Evolutionary conservation across 2,888 invertebrate genomes (phyloP).

Genomic region (Microchrysa polita): DNA sequence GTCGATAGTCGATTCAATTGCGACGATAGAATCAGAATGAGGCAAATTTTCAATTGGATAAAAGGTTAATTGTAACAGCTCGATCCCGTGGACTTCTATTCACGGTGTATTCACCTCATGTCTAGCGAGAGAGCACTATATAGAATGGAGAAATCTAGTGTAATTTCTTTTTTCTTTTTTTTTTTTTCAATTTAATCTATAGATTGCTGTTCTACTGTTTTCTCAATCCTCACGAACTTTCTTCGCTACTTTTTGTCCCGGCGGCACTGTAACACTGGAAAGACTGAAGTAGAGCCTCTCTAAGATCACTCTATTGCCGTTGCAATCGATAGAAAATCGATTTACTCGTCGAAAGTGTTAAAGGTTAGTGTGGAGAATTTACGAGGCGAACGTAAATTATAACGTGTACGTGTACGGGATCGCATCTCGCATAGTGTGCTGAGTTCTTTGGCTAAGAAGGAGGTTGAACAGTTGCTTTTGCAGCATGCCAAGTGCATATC

Average conservation of each 20-base stretch:
- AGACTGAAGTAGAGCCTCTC: neutral
- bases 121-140: neutral
- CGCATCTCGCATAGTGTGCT: slow-evolving; percentile 27
- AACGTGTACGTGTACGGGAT: slow-evolving; percentile 27
- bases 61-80: slow-evolving; percentile 43
- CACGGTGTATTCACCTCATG: neutral
- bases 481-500: neutral
- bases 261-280: neutral
- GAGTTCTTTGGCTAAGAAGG: neutral
- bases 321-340: slow-evolving; percentile 33
- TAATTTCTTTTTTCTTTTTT: slow-evolving; percentile 25
- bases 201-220: too few species aligned
- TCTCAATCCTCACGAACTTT: too few species aligned
- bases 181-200: too few species aligned
- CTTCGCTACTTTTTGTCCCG: too few species aligned
- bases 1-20: slow-evolving; percentile 17
- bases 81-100: neutral
- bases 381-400: slow-evolving; percentile 40
- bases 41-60: slow-evolving; percentile 39
- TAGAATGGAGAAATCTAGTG: slow-evolving; percentile 18
- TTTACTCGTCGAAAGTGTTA: slow-evolving; percentile 40
- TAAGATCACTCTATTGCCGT: slow-evolving; percentile 35
- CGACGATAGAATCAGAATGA: slow-evolving; percentile 26
- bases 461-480: too few species aligned
- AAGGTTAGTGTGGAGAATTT: slow-evolving; percentile 44